Percentiles rank a stretch among this genome's conserved stretches.
Evolutionary conservation across 2,113 vertebrate genomes (phyloP).

Genomic region (Hippocampus guttulatus): DNA sequence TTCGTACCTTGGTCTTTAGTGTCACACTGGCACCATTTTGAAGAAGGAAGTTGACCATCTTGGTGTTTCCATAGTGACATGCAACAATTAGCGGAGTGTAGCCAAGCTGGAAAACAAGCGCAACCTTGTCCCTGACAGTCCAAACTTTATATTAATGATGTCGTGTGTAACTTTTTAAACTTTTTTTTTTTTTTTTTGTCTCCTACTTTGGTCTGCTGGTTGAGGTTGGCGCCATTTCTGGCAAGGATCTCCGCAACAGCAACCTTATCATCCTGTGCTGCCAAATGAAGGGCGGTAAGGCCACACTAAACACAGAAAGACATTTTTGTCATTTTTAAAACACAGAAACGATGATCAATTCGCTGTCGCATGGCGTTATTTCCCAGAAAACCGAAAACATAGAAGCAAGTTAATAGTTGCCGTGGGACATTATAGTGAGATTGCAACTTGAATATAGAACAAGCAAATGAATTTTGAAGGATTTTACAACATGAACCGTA

Average conservation of each 20-base stretch:
- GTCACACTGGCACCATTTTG: constrained; percentile 87
- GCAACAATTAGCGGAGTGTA: constrained; percentile 96
- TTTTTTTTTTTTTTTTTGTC: background rate
- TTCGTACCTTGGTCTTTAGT: constrained; percentile 89
- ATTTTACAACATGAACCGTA: too few species aligned
- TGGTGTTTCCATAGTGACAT: constrained; percentile 95
- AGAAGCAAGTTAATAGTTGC: too few species aligned
- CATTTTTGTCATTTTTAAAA: background rate
- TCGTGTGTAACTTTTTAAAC: background rate
- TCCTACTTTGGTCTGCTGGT: constrained; percentile 91
- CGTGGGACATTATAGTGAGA: too few species aligned
- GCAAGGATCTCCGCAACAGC: constrained; percentile 83
- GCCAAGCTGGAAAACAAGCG: constrained; percentile 77
- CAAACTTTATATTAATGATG: background rate
- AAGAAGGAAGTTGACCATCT: constrained; percentile 97
- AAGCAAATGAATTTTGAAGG: too few species aligned
- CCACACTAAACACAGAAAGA: constrained; percentile 76
- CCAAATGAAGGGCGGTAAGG: constrained; percentile 90
- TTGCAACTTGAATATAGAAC: background rate
- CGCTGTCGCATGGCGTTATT: background rate
- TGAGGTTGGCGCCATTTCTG: constrained; percentile 80
- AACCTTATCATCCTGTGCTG: constrained; percentile 94
- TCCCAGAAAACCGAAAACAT: too few species aligned
- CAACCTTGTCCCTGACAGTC: background rate
- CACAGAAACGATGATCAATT: background rate